Base-by-base conservation (phyloP, 2,797 vertebrate species). In the Hirundo rustica region DNA sequence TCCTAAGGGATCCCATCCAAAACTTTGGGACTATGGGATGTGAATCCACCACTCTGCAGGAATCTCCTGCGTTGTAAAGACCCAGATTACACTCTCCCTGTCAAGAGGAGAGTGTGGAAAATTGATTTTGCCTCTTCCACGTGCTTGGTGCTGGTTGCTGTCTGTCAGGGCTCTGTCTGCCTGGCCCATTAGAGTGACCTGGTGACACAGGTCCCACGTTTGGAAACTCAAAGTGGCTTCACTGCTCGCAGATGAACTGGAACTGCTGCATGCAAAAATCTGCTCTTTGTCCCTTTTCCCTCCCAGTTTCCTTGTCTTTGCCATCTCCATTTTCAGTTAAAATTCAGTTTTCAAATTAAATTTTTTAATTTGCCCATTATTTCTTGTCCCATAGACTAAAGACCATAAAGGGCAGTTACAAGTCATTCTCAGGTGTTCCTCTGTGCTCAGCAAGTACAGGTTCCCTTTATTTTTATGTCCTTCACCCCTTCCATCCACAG, bases 1-100 rank as follows among this genome's bases (percentile, higher is more conserved):
- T 5, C 1, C 53, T 51, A 16, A 96, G 62, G 91, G 58, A 91
- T 79, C 65, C 23, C 62, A 62, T 92, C 81, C 95, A 95, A 96
- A 94, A 48, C 34, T 71, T 77, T 40, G 72, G 72, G 80, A 71
- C 81, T 48, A 23, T 1, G 1, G 0, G 15, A 54, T 27, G 57
- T 36, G 74, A 95, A 62, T 42, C 81, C 50, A 71, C 20, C 0
- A 0, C 60, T 61, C 27, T 14, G 26, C 88, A 85, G 71, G 68
- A 73, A 74, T 29, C 66, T 76, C 51, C 48, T 64, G 65, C 30
- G 50, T 44, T 50, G 15, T 23, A 55, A 50, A 57, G 29, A 73
- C 17, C 21, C 44, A 44, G 40, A 40, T 66, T n/a, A 45, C 4
- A 29, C 2, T 0, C 48, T 86, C 42, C 48, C n/a, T 34, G 73